Conservation (phyloP, 2,113 vertebrate species). For the Fulica atra region DNA sequence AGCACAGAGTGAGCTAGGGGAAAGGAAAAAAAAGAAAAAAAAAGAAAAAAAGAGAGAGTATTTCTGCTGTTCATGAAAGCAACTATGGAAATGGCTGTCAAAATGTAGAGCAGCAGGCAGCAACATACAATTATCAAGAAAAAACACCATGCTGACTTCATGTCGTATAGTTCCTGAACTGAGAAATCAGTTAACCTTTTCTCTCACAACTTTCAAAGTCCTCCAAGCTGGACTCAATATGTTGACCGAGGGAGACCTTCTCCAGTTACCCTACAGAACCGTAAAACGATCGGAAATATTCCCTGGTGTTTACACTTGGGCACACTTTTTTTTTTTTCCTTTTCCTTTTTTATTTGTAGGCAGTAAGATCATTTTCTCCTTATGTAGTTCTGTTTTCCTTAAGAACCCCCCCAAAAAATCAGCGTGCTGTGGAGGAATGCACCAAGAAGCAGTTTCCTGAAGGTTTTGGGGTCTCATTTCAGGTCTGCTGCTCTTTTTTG, state of each 20-base stretch:
- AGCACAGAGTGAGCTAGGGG: slow-evolving; percentile 73
- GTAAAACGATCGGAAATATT: neutral
- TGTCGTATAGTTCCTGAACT: slow-evolving; percentile 80
- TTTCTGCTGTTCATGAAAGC: slow-evolving; percentile 82
- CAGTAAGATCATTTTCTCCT: neutral
- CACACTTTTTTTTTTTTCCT: neutral
- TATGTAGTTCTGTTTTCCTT: neutral
- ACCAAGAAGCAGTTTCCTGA: neutral
- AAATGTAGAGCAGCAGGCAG: slow-evolving; percentile 82
- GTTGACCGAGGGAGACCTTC: neutral
- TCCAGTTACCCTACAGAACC: slow-evolving; percentile 2
- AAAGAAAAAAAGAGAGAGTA: slow-evolving; percentile 73
- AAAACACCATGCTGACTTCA: slow-evolving; percentile 78
- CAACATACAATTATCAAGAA: slow-evolving; percentile 86
- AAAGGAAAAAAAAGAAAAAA: neutral
- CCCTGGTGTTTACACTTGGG: neutral
- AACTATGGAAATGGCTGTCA: slow-evolving; percentile 85
- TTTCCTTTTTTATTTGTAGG: neutral
- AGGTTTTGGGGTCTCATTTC: neutral
- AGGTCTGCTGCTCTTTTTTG: neutral
- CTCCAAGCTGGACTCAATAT: slow-evolving; percentile 63
- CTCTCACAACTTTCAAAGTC: slow-evolving; percentile 73
- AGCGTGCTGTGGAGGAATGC: neutral
- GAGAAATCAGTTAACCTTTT: slow-evolving; percentile 80
- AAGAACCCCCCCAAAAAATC: neutral